A percentile compares a stretch with the other conserved stretches of the same genome.
These are phyloP conservation scores for Alexandromys oeconomus DNA, from an alignment of 2,797 vertebrate species.

Conservation along the genomic window DNA sequence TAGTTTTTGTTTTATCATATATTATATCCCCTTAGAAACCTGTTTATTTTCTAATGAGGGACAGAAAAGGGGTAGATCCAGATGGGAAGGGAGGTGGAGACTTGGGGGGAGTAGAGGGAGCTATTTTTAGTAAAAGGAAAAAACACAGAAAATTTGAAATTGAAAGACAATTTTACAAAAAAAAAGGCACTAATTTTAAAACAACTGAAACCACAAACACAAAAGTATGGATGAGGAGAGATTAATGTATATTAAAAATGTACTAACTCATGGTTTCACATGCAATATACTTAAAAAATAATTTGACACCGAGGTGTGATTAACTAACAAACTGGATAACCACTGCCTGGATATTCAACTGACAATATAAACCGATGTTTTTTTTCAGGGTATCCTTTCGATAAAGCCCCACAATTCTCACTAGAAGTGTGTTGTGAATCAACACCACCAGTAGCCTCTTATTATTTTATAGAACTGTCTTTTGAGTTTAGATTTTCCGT, in stretches of 20 bases:
- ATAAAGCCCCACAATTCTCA: not conserved
- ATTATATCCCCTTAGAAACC: not conserved
- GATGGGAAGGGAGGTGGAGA: not conserved
- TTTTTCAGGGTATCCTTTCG: not conserved
- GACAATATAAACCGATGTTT: not conserved
- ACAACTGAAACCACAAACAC: not conserved
- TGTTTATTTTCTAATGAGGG: not conserved
- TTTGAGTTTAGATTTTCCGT: not conserved
- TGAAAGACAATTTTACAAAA: not conserved
- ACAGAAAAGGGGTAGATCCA: not conserved
- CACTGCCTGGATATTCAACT: not conserved
- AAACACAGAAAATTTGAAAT: not conserved
- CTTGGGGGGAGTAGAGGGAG: not conserved
- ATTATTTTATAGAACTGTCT: slow-evolving; percentile 4
- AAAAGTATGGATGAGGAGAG: not conserved
- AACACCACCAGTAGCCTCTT: not conserved
- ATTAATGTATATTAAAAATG: not conserved
- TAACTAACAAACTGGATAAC: not conserved
- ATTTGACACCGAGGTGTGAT: not conserved
- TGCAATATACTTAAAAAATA: not conserved
- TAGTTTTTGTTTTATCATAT: not conserved
- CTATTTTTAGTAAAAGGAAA: not conserved
- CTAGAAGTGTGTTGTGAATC: not conserved
- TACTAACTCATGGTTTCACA: not conserved
- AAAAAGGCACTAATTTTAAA: not conserved